phyloP scores from a whole-genome alignment of 2,113 vertebrate species.

The Ranitomeya variabilis region DNA sequence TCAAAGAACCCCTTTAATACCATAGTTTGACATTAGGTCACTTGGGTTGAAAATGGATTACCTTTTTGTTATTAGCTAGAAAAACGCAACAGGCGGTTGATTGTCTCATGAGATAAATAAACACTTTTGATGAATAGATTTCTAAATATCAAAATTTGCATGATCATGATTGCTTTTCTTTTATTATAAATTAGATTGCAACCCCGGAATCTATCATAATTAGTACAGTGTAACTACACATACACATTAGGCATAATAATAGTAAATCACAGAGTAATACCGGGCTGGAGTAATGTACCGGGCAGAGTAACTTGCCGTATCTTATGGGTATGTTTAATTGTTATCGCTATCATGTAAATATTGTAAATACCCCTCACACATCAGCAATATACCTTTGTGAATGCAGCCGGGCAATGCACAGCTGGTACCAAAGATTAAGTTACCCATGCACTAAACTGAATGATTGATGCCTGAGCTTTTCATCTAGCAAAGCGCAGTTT shows the following conservation, averaged over 20 bases:
- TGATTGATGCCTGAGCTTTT: conserved; percentile 69
- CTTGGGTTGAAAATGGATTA: not conserved
- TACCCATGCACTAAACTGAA: conserved; percentile 65
- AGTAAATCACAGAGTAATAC: not conserved
- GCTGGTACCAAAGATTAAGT: conserved; percentile 70
- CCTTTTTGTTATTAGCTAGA: not conserved
- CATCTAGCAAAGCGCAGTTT: conserved; percentile 70
- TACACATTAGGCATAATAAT: not conserved
- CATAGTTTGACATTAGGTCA: not conserved
- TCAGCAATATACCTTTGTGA: conserved; percentile 43
- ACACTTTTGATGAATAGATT: not conserved
- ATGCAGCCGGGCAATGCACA: conserved; percentile 58
- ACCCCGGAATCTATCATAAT: not conserved
- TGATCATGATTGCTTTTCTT: conserved; percentile 8
- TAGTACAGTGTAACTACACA: not conserved
- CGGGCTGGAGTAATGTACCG: too few species aligned
- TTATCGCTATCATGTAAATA: conserved; percentile 57
- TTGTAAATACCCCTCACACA: conserved; percentile 16
- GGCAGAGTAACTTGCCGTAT: conserved; percentile 2
- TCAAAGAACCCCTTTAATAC: not conserved
- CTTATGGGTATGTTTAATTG: conserved; percentile 55
- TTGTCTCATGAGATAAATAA: not conserved
- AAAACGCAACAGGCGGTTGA: not conserved
- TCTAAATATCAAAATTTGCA: conserved; percentile 27
- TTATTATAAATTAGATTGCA: not conserved